These are phyloP conservation scores for Philaethria dido DNA, from an alignment of 2,888 invertebrate genomes.

Conservation along the genomic window DNA sequence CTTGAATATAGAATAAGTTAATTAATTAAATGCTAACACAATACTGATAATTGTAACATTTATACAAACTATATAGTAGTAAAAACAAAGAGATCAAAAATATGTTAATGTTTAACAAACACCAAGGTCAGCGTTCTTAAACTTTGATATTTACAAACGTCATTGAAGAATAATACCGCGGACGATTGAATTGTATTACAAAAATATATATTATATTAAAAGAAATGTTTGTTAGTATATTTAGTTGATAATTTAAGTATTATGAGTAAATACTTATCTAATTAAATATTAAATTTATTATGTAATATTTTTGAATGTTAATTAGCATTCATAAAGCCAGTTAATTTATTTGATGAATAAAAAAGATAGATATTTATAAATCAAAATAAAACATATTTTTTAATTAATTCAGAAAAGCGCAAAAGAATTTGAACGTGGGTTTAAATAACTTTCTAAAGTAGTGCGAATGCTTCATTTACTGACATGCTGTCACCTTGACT, in stretches of 20 bases:
- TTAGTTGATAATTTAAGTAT: not conserved
- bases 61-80: not conserved
- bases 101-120: not conserved
- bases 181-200: not conserved
- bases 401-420: not conserved
- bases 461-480: not conserved
- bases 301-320: not conserved
- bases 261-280: not conserved
- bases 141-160: slow-evolving; percentile 15
- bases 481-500: slow-evolving; percentile 29
- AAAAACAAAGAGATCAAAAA: not conserved
- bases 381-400: not conserved
- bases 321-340: not conserved
- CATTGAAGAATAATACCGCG: not conserved
- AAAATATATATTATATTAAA: not conserved
- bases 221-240: not conserved
- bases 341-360: not conserved
- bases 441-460: not conserved
- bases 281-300: not conserved
- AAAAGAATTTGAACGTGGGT: slow-evolving; percentile 1
- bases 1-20: not conserved
- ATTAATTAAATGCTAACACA: not conserved
- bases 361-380: not conserved
- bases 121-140: slow-evolving; percentile 18
- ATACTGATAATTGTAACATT: not conserved